Conservation (phyloP, 2,113 vertebrate species). For the Misgurnus mizolepis region DNA sequence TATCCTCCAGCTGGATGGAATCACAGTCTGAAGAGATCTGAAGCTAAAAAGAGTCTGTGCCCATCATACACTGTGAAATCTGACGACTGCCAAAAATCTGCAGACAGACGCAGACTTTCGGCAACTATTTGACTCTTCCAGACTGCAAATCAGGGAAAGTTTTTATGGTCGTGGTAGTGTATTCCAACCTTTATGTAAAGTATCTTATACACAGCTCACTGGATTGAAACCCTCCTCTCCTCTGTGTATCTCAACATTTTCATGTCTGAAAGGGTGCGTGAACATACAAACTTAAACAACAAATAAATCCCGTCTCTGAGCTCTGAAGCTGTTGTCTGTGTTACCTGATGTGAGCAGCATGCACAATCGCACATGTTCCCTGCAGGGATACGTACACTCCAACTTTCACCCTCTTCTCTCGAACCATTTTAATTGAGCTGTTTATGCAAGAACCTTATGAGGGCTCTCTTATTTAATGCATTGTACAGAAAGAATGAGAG, state of each 20-base stretch:
- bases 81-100: no score
- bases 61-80: no score
- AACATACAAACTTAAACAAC: neutral
- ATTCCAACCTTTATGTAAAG: neutral
- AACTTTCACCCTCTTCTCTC: neutral
- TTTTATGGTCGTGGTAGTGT: no score
- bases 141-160: no score
- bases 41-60: no score
- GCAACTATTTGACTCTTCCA: no score
- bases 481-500: conserved; percentile 14
- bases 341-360: conserved; percentile 16
- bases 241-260: conserved; percentile 14
- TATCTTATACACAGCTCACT: neutral
- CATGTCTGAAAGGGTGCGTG: neutral
- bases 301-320: conserved; percentile 1
- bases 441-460: conserved; percentile 24
- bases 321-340: conserved; percentile 21
- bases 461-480: conserved; percentile 39
- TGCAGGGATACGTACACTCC: neutral
- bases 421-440: conserved; percentile 42
- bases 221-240: neutral
- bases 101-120: no score
- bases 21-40: no score
- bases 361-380: neutral
- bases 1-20: no score